Evolutionary conservation across 2,797 vertebrate genomes (phyloP).

Genomic region (Melopsittacus undulatus): DNA sequence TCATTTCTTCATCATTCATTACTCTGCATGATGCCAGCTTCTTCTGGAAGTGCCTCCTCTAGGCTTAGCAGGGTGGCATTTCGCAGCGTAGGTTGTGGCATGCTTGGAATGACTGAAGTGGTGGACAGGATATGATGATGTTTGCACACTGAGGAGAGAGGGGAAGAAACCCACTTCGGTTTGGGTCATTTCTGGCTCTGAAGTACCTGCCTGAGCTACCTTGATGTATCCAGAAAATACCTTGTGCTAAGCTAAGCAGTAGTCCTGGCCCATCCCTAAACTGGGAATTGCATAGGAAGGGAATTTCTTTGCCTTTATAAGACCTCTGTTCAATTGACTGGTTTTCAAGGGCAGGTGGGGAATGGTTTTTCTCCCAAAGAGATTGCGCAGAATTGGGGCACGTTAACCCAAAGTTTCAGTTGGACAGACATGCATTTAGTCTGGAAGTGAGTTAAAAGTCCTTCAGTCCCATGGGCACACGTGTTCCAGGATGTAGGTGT

Average conservation of each 20-base stretch:
- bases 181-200: neutral
- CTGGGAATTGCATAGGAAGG: neutral
- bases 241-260: neutral
- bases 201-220: neutral
- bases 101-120: neutral
- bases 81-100: neutral
- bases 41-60: neutral
- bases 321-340: neutral
- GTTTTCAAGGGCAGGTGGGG: neutral
- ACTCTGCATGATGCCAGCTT: neutral
- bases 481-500: slow-evolving; percentile 20
- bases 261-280: neutral
- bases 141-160: neutral
- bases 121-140: neutral
- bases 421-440: accelerated
- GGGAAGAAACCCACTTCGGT: neutral
- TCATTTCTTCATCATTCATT: neutral
- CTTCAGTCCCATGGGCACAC: neutral
- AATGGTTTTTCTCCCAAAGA: neutral
- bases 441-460: neutral
- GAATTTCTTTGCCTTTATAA: neutral
- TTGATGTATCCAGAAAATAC: neutral
- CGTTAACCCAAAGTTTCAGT: neutral
- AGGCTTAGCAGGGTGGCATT: neutral
- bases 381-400: accelerated